Conservation (phyloP, 2,797 vertebrate genomes). For the Arctocebus calabarensis region DNA sequence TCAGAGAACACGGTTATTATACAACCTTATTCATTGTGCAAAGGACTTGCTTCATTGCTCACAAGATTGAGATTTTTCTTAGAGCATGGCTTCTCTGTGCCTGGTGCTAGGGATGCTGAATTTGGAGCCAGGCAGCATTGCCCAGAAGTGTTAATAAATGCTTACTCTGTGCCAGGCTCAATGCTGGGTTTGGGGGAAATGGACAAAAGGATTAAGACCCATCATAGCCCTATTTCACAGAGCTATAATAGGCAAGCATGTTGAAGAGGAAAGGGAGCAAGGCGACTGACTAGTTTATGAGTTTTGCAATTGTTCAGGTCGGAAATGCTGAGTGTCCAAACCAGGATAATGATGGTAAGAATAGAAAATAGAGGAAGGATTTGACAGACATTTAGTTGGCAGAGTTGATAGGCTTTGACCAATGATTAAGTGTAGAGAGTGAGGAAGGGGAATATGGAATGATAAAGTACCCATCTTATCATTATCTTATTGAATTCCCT, state of each 20-base stretch:
- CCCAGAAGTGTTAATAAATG: neutral
- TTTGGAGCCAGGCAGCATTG: neutral
- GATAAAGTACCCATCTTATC: neutral
- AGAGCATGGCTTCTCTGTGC: neutral
- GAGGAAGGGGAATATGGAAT: neutral
- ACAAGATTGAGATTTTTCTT: slow-evolving; percentile 2
- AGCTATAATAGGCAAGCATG: neutral
- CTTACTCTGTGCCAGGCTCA: neutral
- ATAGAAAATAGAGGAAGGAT: slow-evolving; percentile 18
- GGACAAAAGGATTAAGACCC: neutral
- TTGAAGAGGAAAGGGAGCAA: slow-evolving; percentile 34
- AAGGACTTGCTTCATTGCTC: neutral
- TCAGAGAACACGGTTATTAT: neutral
- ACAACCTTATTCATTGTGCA: neutral
- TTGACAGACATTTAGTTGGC: slow-evolving; percentile 38
- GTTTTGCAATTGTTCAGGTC: neutral
- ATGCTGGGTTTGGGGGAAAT: slow-evolving; percentile 18
- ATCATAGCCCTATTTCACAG: neutral
- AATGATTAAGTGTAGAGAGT: neutral
- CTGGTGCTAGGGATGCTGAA: neutral
- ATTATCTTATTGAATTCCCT: neutral
- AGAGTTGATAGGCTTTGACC: neutral
- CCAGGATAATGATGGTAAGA: neutral
- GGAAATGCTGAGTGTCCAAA: slow-evolving; percentile 14
- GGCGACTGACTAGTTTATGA: neutral